These are phyloP conservation scores for Apoda limacodes DNA, from an alignment of 2,888 invertebrate species.

Conservation along the genomic window DNA sequence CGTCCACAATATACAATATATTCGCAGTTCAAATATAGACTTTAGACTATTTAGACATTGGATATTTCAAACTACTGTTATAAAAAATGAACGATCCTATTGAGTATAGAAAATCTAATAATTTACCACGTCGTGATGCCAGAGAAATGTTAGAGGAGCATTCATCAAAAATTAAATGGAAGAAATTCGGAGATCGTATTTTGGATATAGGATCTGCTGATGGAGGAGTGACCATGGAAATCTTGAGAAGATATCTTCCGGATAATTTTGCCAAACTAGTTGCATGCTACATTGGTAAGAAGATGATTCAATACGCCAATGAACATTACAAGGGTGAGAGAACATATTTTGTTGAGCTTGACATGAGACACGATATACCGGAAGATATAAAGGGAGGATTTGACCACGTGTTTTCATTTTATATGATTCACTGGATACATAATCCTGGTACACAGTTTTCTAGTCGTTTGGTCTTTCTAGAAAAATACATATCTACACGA, in stretches of 20 bases:
- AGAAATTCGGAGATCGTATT: neutral
- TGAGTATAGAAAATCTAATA: neutral
- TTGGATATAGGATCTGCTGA: neutral
- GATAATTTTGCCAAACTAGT: slow-evolving; percentile 1
- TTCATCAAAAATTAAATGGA: neutral
- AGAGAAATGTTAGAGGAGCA: no score
- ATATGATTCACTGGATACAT: slow-evolving; percentile 10
- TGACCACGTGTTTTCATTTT: slow-evolving; percentile 11
- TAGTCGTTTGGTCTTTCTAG: neutral
- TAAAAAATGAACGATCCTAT: neutral
- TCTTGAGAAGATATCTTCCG: neutral
- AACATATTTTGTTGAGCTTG: slow-evolving; percentile 4
- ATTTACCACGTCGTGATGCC: neutral
- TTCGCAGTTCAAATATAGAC: no score
- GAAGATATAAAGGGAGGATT: slow-evolving; percentile 4
- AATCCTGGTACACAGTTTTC: slow-evolving; percentile 7
- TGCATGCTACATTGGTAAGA: slow-evolving; percentile 6
- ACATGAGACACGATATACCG: slow-evolving; percentile 4
- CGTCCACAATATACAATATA: no score
- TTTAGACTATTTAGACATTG: no score
- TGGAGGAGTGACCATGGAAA: neutral
- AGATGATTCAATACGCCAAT: slow-evolving; percentile 6
- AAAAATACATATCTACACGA: no score
- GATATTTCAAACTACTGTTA: no score
- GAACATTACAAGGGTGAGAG: slow-evolving; percentile 3